Evolutionary conservation across 2,888 invertebrate species (phyloP).

Genomic region (Hirtodrosophila confusa): DNA sequence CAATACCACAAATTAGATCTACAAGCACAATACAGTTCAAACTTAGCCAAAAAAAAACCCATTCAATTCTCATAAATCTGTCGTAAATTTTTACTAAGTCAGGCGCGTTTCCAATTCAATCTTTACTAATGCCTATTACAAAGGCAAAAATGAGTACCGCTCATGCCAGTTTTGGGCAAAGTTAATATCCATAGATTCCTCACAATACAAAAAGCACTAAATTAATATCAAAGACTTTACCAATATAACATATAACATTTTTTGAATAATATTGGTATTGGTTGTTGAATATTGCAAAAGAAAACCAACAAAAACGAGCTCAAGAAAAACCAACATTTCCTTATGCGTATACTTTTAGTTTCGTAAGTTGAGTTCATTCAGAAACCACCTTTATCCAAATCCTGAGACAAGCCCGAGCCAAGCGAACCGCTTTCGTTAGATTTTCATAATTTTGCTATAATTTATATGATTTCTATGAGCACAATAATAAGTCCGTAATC

Average conservation of each 20-base stretch:
- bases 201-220: slow-evolving; percentile 85
- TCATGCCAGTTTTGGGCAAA: slow-evolving; percentile 11
- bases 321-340: slow-evolving; percentile 65
- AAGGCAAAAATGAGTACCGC: slow-evolving; percentile 1
- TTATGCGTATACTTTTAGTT: slow-evolving; percentile 45
- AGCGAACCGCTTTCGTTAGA: slow-evolving; percentile 29
- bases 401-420: slow-evolving; percentile 29
- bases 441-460: slow-evolving; percentile 48
- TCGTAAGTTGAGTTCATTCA: slow-evolving; percentile 42
- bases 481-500: slow-evolving; percentile 21
- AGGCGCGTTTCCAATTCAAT: slow-evolving; percentile 50
- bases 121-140: neutral
- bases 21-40: slow-evolving; percentile 40
- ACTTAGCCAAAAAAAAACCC: slow-evolving; percentile 18
- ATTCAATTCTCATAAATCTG: slow-evolving; percentile 27
- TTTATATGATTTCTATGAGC: slow-evolving; percentile 41
- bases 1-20: slow-evolving; percentile 26
- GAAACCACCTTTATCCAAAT: slow-evolving; percentile 27
- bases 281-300: slow-evolving; percentile 74
- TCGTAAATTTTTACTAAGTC: slow-evolving; percentile 42
- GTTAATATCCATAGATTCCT: slow-evolving; percentile 82
- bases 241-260: slow-evolving; percentile 56
- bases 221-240: slow-evolving; percentile 78
- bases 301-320: slow-evolving; percentile 40
- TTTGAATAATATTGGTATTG: slow-evolving; percentile 70